Evolutionary conservation across 2,888 invertebrate species (phyloP).

Genomic region (Conops quadrifasciatus): DNA sequence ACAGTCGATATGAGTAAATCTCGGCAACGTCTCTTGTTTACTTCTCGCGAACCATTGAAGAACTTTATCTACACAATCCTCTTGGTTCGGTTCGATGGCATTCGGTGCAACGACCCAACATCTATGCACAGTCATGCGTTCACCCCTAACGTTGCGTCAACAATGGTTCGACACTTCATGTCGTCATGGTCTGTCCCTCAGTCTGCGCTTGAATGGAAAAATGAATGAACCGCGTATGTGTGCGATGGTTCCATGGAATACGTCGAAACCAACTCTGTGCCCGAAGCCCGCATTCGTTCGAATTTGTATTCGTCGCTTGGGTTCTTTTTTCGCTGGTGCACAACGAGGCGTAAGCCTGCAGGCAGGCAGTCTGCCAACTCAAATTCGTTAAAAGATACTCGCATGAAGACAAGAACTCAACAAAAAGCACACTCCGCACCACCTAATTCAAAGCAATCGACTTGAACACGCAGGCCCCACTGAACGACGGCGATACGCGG

Average conservation of each 20-base stretch:
- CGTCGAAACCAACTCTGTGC: background rate
- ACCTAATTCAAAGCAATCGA: too few relatives aligned
- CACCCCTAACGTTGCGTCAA: background rate
- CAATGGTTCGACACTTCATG: background rate
- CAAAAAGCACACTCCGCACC: too few relatives aligned
- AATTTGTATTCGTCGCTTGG: background rate
- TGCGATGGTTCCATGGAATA: conserved; percentile 26
- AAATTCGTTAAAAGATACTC: conserved; percentile 19
- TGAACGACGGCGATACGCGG: too few relatives aligned
- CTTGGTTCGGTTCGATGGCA: too few relatives aligned
- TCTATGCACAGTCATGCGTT: too few relatives aligned
- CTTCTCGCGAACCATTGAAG: too few relatives aligned
- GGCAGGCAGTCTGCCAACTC: conserved; percentile 35
- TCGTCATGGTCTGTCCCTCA: background rate
- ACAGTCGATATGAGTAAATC: background rate
- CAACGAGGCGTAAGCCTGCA: conserved; percentile 18
- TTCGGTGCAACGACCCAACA: conserved; percentile 5
- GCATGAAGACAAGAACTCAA: conserved; percentile 3
- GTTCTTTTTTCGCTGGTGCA: background rate
- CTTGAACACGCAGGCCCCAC: too few relatives aligned
- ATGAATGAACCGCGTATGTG: conserved; percentile 33
- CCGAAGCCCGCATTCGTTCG: conserved; percentile 7
- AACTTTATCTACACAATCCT: too few relatives aligned
- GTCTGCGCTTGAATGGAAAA: conserved; percentile 23
- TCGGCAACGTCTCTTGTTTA: background rate